Base-by-base conservation (phyloP, 2,113 vertebrate species). In the Zosterops pallidus region DNA sequence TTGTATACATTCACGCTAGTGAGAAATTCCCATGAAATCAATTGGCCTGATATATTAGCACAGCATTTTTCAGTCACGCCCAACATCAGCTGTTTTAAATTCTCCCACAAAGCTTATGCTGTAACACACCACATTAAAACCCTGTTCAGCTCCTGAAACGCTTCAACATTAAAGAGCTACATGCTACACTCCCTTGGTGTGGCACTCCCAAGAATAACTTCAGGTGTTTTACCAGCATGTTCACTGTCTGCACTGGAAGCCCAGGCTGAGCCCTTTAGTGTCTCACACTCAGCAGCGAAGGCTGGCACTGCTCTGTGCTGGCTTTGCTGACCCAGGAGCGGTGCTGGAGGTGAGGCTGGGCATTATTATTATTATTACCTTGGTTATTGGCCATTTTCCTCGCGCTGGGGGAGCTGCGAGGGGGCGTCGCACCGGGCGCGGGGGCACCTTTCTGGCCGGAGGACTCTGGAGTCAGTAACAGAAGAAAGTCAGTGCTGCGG, bases 311-410 rank as follows among this genome's bases (percentile, higher is more conserved):
- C 67, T 59, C 64, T 12, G 77, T 22, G 62, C 90, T 33, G 53
- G 31, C 83, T 35, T 16, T 74, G 89, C 83, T 35, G 92, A 47
- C 70, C 42, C 3, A 3, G 90, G 64, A 62, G 65, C 62, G 75
- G 92, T 4, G 90, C 63, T 59, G 84, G 21, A 7, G 14, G 39
- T 69, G 50, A 49, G 62, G 13, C 72, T 35, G 21, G 49, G 83
- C 39, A 81, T 96, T 97, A 97, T 97, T 97, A 97, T 96, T 96
- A 81, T 96, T 97, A 97, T 97, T 97, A 97, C 97, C 97, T 97
- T 96, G 97, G 87, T 95, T 96, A 96, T 89, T 94, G 96, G 97
- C 97, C 96, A 97, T 96, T 96, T 96, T 97, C 94, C 97, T 97
- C 94, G 95, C 4, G 85, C 37, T 94, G 95, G 97, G 97, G 94